Evolutionary conservation across 2,113 vertebrate species (phyloP), one percentile per base, ranked within the genome.

Genomic region (Naja naja): DNA sequence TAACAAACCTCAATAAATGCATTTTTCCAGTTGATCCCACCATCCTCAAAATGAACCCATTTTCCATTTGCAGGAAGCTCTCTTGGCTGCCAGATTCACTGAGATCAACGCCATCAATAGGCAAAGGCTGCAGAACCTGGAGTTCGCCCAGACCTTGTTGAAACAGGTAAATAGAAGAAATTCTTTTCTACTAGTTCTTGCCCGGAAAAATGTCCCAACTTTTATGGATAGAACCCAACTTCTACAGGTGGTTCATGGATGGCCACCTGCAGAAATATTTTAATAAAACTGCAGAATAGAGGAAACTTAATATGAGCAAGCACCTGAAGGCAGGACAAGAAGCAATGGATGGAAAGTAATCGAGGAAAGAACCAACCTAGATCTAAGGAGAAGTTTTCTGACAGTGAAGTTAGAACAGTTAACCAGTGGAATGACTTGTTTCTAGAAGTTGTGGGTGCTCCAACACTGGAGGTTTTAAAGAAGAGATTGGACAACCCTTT

Each of bases 61-160:
- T 85, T 89, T 93, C 89, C 91, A 85, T 93, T 89, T 3, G 1
- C 89, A 99, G 99, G 99, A 99, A 98, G 97, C 98, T 45, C 96
- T 98, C 85, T 98, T 99, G 91, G 97, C 98, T 93, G 97, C 99
- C 39, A 99, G 98, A 95, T 99, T 99, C 93, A 99, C 99, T 0
- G 99, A 99, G 94, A 98, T 99, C 8, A 99, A 98, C 0, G 98
- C 99, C 27, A 96, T 99, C 86, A 99, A 99, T 95, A 98, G 96
- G 74, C 99, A 99, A 96, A 98, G 97, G 95, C 95, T 99, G 89
- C 98, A 98, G 96, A 99, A 99, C 91, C 97, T 99, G 93, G 99
- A 99, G 96, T 99, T 99, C 3, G 98, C 99, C 0, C 98, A 99
- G 92, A 97, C 96, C 95, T 98, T 99, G 92, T 97, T 99, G 91